A percentile compares a stretch with the other conserved stretches of the same genome.
These are phyloP conservation scores for Halcyon malimbica DNA, from an alignment of 2,113 vertebrate species.

Conservation along the genomic window DNA sequence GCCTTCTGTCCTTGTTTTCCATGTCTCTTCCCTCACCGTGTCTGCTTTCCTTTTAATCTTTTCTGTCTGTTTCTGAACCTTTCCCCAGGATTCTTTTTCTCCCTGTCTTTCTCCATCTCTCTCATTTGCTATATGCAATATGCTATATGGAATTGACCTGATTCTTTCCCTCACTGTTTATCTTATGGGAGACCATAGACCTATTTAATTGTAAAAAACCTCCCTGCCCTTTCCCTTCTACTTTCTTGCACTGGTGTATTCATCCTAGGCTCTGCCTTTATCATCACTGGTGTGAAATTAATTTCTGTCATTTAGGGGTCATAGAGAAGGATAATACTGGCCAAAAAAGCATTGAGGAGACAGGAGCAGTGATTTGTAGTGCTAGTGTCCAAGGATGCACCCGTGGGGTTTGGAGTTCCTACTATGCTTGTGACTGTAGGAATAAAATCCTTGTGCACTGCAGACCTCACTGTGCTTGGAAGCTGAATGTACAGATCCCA, in stretches of 20 bases:
- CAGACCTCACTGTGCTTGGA: neutral
- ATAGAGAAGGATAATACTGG: neutral
- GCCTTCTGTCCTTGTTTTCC: conserved; percentile 19
- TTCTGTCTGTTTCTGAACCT: neutral
- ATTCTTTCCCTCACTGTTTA: neutral
- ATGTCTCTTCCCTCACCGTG: neutral
- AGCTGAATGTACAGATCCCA: neutral
- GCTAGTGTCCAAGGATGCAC: neutral
- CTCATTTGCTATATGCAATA: neutral
- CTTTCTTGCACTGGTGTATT: neutral
- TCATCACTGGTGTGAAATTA: neutral
- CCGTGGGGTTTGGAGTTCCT: neutral
- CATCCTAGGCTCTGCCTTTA: neutral
- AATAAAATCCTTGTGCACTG: neutral
- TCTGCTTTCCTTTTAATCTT: conserved; percentile 40
- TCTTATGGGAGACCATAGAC: neutral
- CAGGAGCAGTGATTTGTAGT: neutral
- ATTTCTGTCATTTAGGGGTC: conserved; percentile 5
- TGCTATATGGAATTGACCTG: neutral
- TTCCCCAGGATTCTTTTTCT: neutral
- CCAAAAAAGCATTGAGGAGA: neutral
- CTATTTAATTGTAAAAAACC: neutral
- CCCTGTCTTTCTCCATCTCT: neutral
- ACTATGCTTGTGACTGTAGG: neutral
- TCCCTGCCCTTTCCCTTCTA: neutral